A percentile compares a stretch with the other conserved stretches of the same genome.
Conservation (phyloP, 2,113 vertebrate species). For the Orcinus orca region DNA sequence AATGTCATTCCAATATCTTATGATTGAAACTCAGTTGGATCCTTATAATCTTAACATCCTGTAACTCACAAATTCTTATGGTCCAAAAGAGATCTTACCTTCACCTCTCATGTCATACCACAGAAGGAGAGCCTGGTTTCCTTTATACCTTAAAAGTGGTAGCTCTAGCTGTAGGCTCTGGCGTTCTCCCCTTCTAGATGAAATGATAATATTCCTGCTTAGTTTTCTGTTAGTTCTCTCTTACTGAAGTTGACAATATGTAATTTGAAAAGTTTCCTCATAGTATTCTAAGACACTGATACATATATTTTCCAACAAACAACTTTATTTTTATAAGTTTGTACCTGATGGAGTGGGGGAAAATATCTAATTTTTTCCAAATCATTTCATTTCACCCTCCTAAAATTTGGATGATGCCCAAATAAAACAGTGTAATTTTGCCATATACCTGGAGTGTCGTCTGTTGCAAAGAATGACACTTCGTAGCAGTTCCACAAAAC, state of each 20-base stretch:
- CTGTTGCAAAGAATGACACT: conserved; percentile 59
- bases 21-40: neutral
- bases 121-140: neutral
- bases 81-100: neutral
- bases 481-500: neutral
- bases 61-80: neutral
- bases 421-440: conserved; percentile 63
- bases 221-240: neutral
- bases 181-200: neutral
- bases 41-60: neutral
- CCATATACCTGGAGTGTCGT: conserved; percentile 62
- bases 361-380: conserved; percentile 59
- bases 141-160: neutral
- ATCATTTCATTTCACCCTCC: conserved; percentile 57
- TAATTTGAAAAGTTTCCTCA: neutral
- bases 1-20: neutral
- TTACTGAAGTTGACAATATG: neutral
- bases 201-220: neutral
- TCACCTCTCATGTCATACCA: neutral
- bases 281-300: neutral
- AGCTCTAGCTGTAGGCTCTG: neutral
- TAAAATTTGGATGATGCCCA: conserved; percentile 61
- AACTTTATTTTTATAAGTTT: conserved; percentile 38
- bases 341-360: neutral
- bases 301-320: neutral